phyloP scores from a whole-genome alignment of 2,888 invertebrate genomes.

The Nemotelus pantherinus region DNA sequence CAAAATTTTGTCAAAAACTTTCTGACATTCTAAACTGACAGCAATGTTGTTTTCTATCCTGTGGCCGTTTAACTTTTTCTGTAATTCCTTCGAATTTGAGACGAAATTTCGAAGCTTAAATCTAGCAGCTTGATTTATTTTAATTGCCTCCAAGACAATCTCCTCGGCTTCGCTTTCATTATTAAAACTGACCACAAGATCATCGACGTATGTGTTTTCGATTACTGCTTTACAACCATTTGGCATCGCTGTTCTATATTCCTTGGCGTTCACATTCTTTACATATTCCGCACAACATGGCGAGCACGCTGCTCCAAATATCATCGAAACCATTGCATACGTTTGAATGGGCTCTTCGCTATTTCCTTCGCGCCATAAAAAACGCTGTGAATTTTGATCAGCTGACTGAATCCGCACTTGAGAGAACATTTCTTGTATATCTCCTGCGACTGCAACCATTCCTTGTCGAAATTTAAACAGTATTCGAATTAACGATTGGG shows the following conservation, averaged over 20 bases:
- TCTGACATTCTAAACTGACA: neutral
- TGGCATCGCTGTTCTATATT: slow-evolving; percentile 46
- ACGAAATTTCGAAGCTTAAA: slow-evolving; percentile 48
- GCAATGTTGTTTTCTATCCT: neutral
- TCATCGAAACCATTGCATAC: slow-evolving; percentile 16
- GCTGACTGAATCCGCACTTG: slow-evolving; percentile 54
- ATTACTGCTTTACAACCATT: slow-evolving; percentile 49
- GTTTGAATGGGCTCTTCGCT: neutral
- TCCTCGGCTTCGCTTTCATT: slow-evolving; percentile 56
- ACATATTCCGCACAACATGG: slow-evolving; percentile 17
- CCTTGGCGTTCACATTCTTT: slow-evolving; percentile 51
- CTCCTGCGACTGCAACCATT: slow-evolving; percentile 54
- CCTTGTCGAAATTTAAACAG: slow-evolving; percentile 56
- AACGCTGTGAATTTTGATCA: slow-evolving; percentile 55
- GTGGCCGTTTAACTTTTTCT: slow-evolving; percentile 37
- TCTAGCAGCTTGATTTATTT: neutral
- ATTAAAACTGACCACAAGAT: slow-evolving; percentile 51
- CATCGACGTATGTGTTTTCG: slow-evolving; percentile 50
- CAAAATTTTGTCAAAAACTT: slow-evolving; percentile 38
- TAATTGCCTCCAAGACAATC: slow-evolving; percentile 39
- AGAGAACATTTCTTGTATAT: slow-evolving; percentile 58
- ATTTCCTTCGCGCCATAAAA: slow-evolving; percentile 34
- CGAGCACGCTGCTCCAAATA: slow-evolving; percentile 18
- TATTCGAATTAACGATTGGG: slow-evolving; percentile 54
- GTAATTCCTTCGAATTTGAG: slow-evolving; percentile 50